These are phyloP conservation scores for Ornithoptera priamus DNA, from an alignment of 2,888 invertebrate genomes.

Conservation along the genomic window DNA sequence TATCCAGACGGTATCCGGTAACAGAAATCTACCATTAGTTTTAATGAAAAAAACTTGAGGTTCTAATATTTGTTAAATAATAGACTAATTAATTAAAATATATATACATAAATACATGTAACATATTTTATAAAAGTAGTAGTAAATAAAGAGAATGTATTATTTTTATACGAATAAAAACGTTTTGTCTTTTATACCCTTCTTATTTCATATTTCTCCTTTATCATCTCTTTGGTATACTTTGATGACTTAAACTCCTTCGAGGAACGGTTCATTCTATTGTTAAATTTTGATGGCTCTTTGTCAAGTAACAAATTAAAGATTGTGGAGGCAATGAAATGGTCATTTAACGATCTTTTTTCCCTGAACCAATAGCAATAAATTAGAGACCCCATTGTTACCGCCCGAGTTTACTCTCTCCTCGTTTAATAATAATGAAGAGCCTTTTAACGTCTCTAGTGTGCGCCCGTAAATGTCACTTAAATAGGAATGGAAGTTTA, in stretches of 20 bases:
- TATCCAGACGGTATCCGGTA: too few relatives aligned
- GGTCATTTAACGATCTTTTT: constrained; percentile 20
- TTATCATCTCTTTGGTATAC: neutral
- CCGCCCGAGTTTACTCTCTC: constrained; percentile 19
- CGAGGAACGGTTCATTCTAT: neutral
- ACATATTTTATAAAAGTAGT: too few relatives aligned
- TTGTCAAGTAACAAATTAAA: constrained; percentile 9
- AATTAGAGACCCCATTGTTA: constrained; percentile 25
- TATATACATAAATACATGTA: too few relatives aligned
- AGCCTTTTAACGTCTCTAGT: constrained; percentile 24
- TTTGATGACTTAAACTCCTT: neutral
- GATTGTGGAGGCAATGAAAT: constrained; percentile 7
- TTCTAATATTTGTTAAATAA: too few relatives aligned
- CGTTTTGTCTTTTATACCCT: too few relatives aligned
- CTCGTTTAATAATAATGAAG: constrained; percentile 28
- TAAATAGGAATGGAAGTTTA: constrained; percentile 18
- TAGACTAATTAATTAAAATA: too few relatives aligned
- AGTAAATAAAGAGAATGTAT: neutral
- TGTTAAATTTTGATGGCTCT: neutral
- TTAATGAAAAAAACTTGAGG: too few relatives aligned
- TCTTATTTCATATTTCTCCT: neutral
- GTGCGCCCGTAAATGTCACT: constrained; percentile 24
- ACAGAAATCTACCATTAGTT: too few relatives aligned
- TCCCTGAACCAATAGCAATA: constrained; percentile 22
- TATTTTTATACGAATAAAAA: neutral